These are phyloP conservation scores for Aethes cnicana DNA, from an alignment of 2,888 invertebrate species.

Conservation along the genomic window DNA sequence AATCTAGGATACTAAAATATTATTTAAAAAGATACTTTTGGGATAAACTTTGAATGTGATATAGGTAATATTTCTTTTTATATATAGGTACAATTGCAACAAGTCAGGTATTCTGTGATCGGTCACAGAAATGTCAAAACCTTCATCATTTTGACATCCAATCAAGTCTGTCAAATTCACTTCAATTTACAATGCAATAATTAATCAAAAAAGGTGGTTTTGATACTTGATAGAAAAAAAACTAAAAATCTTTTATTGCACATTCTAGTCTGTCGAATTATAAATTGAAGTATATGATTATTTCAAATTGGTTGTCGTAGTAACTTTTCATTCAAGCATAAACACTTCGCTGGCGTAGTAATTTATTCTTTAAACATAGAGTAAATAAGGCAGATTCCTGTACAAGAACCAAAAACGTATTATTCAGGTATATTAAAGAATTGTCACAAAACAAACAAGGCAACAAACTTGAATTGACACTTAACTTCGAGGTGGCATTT, in stretches of 20 bases:
- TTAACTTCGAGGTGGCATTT: too few species aligned
- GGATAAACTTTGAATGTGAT: constrained; percentile 31
- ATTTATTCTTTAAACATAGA: constrained; percentile 13
- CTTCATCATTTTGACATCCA: not conserved
- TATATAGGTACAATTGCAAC: constrained; percentile 17
- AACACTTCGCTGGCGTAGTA: not conserved
- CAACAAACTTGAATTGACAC: too few species aligned
- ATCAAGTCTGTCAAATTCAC: not conserved
- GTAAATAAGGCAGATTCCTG: constrained; percentile 2
- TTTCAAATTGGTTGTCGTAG: not conserved
- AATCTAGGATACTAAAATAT: constrained; percentile 30
- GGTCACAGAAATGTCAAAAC: not conserved
- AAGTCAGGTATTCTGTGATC: not conserved
- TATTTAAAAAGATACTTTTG: constrained; percentile 28
- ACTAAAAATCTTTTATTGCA: too few species aligned
- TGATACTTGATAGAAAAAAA: too few species aligned
- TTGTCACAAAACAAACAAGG: too few species aligned
- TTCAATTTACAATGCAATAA: not conserved
- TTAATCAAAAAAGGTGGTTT: too few species aligned
- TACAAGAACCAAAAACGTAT: constrained; percentile 1
- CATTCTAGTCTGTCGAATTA: too few species aligned
- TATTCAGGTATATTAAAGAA: too few species aligned
- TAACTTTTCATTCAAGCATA: not conserved
- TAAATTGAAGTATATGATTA: not conserved
- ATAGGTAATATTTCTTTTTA: constrained; percentile 21